Evolutionary conservation across 2,888 invertebrate species (phyloP), one percentile per base, ranked within the genome.

Genomic region (Pseudococcus longispinus): DNA sequence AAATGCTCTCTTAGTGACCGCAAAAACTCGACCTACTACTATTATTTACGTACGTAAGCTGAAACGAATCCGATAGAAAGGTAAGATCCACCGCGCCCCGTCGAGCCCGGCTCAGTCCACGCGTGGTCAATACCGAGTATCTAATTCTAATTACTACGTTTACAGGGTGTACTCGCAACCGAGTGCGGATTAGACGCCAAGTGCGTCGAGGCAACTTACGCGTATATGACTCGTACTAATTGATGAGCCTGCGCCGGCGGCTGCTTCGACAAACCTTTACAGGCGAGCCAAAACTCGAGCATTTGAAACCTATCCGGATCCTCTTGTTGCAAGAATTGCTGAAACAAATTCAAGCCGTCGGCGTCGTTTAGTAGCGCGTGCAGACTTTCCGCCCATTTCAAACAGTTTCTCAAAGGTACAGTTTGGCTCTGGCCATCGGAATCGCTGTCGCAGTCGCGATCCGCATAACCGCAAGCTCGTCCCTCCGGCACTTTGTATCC

Each of bases 241-340:
- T 94, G 94, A 89, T 92, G 87, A 94, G 93, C 90, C 93, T 93
- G 90, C 95, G 95, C 1, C 94, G 94, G 91, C 20, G 94, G 89
- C 91, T 96, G 95, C 91, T 95, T 95, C 89, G 95, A 95, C 89
- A 96, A 93, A 87, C 96, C 96, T 91, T 96, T 95, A 91, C 96
- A 96, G 85, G 97, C 98, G 92, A 97, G 98, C 94, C 96, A 97
- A 92, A 98, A 98, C 91, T 95, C 94, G 90, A 97, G 93, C 87
- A 95, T 93, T 91, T 95, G 95, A 89, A 95, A 94, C 91, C 95
- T 94, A 90, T 88, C 85, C 94, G 93, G 88, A 93, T 94, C 90
- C 20, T 95, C 95, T 91, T 96, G 96, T 91, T 94, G 93, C 90
- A 96, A 93, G 92, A 95, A 96, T 91, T 93, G 93, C 91, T 95